Evolutionary conservation across 2,888 invertebrate species (phyloP).

Genomic region (Theodoxus fluviatilis): DNA sequence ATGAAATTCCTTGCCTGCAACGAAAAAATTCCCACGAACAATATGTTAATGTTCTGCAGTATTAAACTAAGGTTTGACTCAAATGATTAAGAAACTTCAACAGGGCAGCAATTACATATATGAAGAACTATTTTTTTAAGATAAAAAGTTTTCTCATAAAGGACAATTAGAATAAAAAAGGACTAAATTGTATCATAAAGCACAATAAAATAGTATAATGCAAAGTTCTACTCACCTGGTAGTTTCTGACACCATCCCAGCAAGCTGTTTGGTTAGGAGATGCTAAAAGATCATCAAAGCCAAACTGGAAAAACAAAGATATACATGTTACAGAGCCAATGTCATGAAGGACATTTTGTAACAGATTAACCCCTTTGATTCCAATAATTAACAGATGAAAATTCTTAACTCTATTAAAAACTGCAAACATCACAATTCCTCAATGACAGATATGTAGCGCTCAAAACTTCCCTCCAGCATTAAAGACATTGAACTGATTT

Average conservation of each 20-base stretch:
- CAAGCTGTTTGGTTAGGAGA: conserved; percentile 59
- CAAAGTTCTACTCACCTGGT: conserved; percentile 49
- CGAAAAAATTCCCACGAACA: conserved; percentile 6
- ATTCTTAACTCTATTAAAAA: too few relatives aligned
- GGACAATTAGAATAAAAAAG: background rate
- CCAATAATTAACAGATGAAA: too few relatives aligned
- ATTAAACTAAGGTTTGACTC: background rate
- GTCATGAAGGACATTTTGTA: too few relatives aligned
- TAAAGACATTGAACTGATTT: too few relatives aligned
- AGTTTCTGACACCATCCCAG: conserved; percentile 66
- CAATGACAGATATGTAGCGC: too few relatives aligned
- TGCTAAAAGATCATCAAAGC: conserved; percentile 61
- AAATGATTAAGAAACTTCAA: background rate
- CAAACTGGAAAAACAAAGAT: conserved; percentile 53
- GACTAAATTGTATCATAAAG: background rate
- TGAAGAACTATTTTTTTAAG: background rate
- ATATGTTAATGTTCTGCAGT: background rate
- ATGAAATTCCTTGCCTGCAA: conserved; percentile 63
- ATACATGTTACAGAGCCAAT: too few relatives aligned
- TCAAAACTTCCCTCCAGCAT: too few relatives aligned
- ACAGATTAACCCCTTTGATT: too few relatives aligned
- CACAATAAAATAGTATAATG: background rate
- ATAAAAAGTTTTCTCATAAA: background rate
- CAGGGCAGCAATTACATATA: background rate
- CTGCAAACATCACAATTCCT: too few relatives aligned